Evolutionary conservation across 2,797 vertebrate genomes (phyloP).

Genomic region (Mus caroli): DNA sequence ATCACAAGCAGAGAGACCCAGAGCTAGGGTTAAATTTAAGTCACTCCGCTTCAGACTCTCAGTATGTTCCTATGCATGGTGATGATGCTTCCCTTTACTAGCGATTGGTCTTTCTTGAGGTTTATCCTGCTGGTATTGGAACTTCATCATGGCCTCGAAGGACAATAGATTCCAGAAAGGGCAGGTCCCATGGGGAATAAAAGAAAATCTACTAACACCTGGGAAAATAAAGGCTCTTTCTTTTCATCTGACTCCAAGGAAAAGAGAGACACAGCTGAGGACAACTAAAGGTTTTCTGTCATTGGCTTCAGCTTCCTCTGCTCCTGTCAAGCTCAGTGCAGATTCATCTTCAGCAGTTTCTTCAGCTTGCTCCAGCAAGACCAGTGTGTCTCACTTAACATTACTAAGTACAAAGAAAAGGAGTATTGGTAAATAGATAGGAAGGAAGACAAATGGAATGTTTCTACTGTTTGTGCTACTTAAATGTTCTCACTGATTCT

Average conservation of each 20-base stretch:
- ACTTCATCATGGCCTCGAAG: background rate
- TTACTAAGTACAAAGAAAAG: background rate
- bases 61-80: background rate
- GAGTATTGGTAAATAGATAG: background rate
- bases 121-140: background rate
- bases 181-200: background rate
- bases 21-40: background rate
- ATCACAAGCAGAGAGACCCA: background rate
- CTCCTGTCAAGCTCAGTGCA: background rate
- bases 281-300: background rate
- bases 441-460: background rate
- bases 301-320: background rate
- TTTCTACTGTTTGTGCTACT: background rate
- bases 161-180: background rate
- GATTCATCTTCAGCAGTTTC: background rate
- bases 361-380: background rate
- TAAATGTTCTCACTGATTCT: background rate
- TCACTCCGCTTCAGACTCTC: background rate
- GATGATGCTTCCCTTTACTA: background rate
- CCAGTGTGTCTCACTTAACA: background rate
- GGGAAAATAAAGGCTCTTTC: background rate
- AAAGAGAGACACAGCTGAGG: conserved; percentile 29
- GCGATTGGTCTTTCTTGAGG: background rate
- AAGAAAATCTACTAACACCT: background rate
- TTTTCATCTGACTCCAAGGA: background rate